phyloP scores from a whole-genome alignment of 1,140 invertebrate species.

The Contarinia nasturtii region DNA sequence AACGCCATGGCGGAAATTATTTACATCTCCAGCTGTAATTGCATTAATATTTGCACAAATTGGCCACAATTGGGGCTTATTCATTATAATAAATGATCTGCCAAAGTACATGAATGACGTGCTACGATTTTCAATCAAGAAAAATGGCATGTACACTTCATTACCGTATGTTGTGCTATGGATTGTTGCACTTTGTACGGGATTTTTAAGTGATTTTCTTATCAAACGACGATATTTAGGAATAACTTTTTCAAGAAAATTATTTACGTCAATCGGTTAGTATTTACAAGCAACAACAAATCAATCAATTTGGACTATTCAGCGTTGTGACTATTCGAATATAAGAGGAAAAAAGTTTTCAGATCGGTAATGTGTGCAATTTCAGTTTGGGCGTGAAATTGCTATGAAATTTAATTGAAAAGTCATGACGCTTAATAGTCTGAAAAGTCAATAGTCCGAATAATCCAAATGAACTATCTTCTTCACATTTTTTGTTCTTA shows the following conservation, averaged over 20 bases:
- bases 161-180: slow-evolving; percentile 55
- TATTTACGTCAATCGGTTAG: slow-evolving; percentile 51
- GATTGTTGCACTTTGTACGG: slow-evolving; percentile 43
- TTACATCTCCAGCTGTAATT: slow-evolving; percentile 57
- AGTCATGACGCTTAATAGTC: background rate
- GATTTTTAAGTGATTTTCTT: slow-evolving; percentile 45
- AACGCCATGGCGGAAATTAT: slow-evolving; percentile 48
- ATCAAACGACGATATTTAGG: slow-evolving; percentile 33
- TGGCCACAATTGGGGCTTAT: slow-evolving; percentile 88
- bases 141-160: slow-evolving; percentile 45
- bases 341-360: background rate
- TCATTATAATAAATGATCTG: slow-evolving; percentile 79
- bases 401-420: background rate
- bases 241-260: slow-evolving; percentile 42
- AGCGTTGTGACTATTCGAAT: background rate
- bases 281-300: background rate
- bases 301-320: background rate
- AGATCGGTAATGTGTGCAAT: background rate
- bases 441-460: background rate
- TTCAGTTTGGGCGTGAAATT: background rate
- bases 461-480: background rate
- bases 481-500: slow-evolving; percentile 9
- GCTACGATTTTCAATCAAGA: slow-evolving; percentile 60
- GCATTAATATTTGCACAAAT: slow-evolving; percentile 48
- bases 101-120: slow-evolving; percentile 85